Evolutionary conservation across 2,888 invertebrate species (phyloP), one percentile per base, ranked within the genome.

Genomic region (Carpatolechia fugitivella): DNA sequence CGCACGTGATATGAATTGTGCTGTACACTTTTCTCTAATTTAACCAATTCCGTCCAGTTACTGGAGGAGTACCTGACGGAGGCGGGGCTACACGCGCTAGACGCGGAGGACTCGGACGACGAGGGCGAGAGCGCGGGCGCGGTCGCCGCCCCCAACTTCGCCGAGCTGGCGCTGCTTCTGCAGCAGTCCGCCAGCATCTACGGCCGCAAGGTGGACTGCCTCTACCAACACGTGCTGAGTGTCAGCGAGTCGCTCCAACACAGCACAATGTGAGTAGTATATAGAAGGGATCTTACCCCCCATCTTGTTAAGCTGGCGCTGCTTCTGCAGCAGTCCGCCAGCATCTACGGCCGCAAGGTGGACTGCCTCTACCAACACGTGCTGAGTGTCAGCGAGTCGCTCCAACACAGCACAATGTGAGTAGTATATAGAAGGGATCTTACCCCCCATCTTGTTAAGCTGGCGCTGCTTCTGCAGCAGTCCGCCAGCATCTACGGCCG

Each of bases 231-330:
- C 57, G 87, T 87, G 46, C 68, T 82, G 36, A 63, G 63, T 56
- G 72, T 90, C 58, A 83, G 78, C 69, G 80, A 88, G 59, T 71
- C 80, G 18, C 72, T 91, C 29, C 70, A 75, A 3, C 65, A 65
- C 56, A 69, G 58, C 60, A 60, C 72, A 0, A 62, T 60, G 85
- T 77, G 54, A 74, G 76, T 73, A 31, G 11, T 5, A 33, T 11
- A 11, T 40, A 3, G 13, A 40, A n/a, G n/a, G n/a, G n/a, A n/a
- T n/a, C n/a, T n/a, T n/a, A n/a, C 18, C 8, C 92, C 92, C 69
- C 95, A 95, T 80, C 96, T 95, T 85, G 91, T 94, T 0, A 94
- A 96, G 83, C 93, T 95, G 56, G 96, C 95, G n/a, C 78, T 96
- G 63, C 83, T 96, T 58, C 78, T 96, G 62, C 95, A 96, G 82